Base-by-base conservation (phyloP, 2,797 vertebrate genomes). In the Sparidentex hasta region DNA sequence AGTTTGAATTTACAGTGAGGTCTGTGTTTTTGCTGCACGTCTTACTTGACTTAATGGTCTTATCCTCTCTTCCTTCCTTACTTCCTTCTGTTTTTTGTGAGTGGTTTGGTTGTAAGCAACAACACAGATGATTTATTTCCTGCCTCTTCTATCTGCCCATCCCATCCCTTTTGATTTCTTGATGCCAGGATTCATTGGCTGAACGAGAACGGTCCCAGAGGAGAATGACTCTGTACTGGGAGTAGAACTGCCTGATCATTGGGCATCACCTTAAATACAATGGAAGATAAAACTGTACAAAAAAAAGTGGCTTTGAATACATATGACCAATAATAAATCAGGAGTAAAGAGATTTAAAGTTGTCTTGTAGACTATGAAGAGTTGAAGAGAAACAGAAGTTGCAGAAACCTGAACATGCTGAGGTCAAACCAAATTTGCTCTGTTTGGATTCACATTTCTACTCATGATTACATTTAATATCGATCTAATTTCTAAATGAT, bases 31-130 rank as follows among this genome's bases (percentile, higher is more conserved):
- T 44, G 62, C 12, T 3, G 13, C 72, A 27, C 11, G 44, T 80
- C 54, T 75, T 67, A 23, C 48, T 48, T 52, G 63, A 76, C 76
- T 70, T 25, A 75, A 81, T 68, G 20, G 46, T 63, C 55, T 69
- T n/a, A 11, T 23, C 23, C 23, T 65, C 12, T 78, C 18, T 27
- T 70, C 20, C 43, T 63, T 17, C n/a, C 56, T 66, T 9, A 1
- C 20, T 65, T 57, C 33, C 43, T 76, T 57, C 65, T 64, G 17
- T 48, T 69, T 3, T 69, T 72, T 61, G 46, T 59, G 18, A 55
- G 48, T 51, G 25, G 52, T 65, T 77, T 75, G 41, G 82, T 77
- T 71, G 71, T 74, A 71, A 75, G 25, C 23, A 18, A 76, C 55
- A 18, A 75, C 50, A 29, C 74, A 74, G 86, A 78, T 46, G 17